A percentile compares a stretch with the other conserved stretches of the same genome.
Evolutionary conservation across 2,113 vertebrate genomes (phyloP).

Genomic region (Catharus fuscescens): DNA sequence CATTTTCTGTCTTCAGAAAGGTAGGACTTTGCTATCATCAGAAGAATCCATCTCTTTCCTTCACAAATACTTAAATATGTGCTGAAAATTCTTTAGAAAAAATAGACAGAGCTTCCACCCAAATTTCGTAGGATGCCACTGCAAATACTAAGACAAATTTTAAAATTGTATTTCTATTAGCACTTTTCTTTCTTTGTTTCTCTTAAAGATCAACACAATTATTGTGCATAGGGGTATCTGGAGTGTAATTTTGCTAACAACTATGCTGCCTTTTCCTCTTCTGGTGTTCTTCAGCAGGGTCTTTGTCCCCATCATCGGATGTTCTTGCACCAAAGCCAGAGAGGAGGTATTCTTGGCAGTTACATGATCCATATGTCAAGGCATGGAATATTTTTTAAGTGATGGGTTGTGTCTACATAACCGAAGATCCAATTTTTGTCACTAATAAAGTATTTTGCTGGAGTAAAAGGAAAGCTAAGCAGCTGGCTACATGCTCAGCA

Average conservation of each 20-base stretch:
- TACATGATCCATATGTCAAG: slow-evolving; percentile 43
- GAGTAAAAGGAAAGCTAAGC: neutral
- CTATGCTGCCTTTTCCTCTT: neutral
- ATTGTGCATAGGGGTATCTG: slow-evolving; percentile 11
- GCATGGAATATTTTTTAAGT: neutral
- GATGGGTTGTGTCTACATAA: neutral
- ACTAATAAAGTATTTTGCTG: neutral
- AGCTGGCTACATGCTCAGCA: neutral
- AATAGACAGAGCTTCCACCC: neutral
- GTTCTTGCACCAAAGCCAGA: slow-evolving; percentile 24
- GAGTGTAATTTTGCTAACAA: slow-evolving; percentile 7
- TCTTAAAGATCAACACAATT: slow-evolving; percentile 31
- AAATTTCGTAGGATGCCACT: neutral
- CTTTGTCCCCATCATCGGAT: neutral
- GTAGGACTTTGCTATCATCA: neutral
- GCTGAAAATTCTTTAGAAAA: neutral
- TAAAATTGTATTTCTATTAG: neutral
- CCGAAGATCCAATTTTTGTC: neutral
- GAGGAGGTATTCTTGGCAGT: slow-evolving; percentile 41
- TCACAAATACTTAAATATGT: neutral
- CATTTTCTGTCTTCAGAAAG: neutral
- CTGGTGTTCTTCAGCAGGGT: neutral
- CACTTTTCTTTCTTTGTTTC: neutral
- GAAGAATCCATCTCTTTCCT: neutral
- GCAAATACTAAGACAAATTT: neutral